Base-by-base conservation (phyloP, 2,113 vertebrate genomes). In the Eptesicus fuscus region DNA sequence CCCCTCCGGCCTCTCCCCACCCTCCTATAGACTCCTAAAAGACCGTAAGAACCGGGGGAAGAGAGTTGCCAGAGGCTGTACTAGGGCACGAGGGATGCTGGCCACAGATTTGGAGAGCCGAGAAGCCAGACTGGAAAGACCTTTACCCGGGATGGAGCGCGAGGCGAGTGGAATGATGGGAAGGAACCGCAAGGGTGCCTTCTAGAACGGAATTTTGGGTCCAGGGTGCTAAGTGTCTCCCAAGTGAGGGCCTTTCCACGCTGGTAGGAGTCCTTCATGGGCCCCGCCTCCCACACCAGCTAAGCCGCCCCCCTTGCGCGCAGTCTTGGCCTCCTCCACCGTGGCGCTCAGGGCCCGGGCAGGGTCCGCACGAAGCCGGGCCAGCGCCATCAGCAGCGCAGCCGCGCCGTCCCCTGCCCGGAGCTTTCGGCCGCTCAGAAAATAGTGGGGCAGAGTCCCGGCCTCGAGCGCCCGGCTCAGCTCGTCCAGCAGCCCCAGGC, bases 401-500 rank as follows among this genome's bases (percentile, higher is more conserved):
- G 98, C 97, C 22, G 98, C 97, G 51, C 97, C 10, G 53, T 99
- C 98, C 0, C 98, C 98, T 14, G 98, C 97, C 80, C 98, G 97
- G 98, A 99, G 99, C 98, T 99, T 99, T 97, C 98, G 98, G 95
- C 98, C 98, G 1, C 98, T 98, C 74, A 99, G 98, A 97, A 99
- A 99, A 98, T 99, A 99, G 96, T 99, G 99, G 12, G 99, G 99
- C 80, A 99, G 98, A 76, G 97, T 98, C 96, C 99, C 99, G 25
- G 98, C 98, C 77, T 99, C 98, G 91, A 99, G 98, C 97, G 98
- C 99, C 70, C 99, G 99, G 32, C 98, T 97, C 86, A 99, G 97
- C 90, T 99, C 99, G 7, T 99, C 99, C 47, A 99, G 97, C 32
- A 99, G 98, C 67, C 99, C 99, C 9, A 99, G 98, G 88, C 98